Percentiles rank a stretch among this genome's conserved stretches.
Evolutionary conservation across 2,797 vertebrate species (phyloP).

Genomic region (Cheirogaleus major): DNA sequence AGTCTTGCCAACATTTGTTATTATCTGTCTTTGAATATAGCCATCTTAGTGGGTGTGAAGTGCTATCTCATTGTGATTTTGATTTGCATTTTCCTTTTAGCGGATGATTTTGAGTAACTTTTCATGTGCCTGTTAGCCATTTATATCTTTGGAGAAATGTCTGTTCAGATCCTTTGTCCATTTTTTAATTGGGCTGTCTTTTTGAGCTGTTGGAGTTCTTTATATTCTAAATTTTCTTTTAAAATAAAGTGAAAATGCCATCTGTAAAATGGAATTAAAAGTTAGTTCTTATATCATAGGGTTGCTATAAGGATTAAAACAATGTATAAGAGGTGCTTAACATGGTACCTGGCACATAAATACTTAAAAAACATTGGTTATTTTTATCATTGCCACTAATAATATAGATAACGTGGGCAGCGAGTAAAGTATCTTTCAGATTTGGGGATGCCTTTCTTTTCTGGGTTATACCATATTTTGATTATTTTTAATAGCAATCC

Average conservation of each 20-base stretch:
- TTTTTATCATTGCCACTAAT: background rate
- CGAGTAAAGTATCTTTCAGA: background rate
- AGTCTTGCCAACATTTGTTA: background rate
- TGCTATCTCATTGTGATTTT: background rate
- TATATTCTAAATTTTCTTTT: conserved; percentile 16
- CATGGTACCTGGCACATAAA: background rate
- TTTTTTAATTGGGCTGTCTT: conserved; percentile 33
- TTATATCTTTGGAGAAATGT: background rate
- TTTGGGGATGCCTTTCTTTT: conserved; percentile 15
- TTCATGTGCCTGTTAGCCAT: background rate
- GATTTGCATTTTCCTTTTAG: background rate
- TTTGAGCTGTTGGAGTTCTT: background rate
- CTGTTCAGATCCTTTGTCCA: background rate
- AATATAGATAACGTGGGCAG: background rate
- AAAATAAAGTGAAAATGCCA: background rate
- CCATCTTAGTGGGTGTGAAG: background rate
- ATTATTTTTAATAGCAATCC: background rate
- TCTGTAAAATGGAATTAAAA: conserved; percentile 1
- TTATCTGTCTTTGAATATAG: background rate
- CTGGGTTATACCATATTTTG: background rate
- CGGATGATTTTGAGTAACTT: background rate
- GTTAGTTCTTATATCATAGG: background rate
- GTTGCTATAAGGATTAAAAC: background rate
- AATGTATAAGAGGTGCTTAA: background rate
- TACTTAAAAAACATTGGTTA: background rate